Evolutionary conservation across 2,797 vertebrate genomes (phyloP).

Genomic region (Sylvilagus floridanus): DNA sequence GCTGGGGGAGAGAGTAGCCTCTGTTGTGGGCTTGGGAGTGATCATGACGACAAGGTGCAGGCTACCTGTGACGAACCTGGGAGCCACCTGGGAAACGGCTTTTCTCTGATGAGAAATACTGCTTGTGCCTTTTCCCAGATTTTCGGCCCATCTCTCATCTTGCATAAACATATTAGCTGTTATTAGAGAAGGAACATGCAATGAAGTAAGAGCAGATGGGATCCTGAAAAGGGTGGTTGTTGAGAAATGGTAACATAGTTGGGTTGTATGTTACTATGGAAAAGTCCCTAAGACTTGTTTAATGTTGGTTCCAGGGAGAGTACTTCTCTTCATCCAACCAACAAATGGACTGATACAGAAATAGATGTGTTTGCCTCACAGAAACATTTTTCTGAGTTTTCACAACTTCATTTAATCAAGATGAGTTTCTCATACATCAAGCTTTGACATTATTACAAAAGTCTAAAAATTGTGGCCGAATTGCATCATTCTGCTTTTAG

Average conservation of each 20-base stretch:
- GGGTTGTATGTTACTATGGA: background rate
- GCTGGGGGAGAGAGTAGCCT: accelerated
- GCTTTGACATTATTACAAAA: constrained; percentile 2
- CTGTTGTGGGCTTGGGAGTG: background rate
- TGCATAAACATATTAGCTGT: background rate
- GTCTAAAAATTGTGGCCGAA: constrained; percentile 7
- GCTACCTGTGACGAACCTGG: background rate
- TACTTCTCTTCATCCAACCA: background rate
- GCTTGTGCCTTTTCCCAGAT: background rate
- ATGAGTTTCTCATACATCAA: constrained; percentile 29
- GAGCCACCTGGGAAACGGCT: background rate
- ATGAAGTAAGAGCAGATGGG: constrained; percentile 1
- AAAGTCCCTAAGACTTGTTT: background rate
- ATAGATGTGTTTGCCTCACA: background rate
- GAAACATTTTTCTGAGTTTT: background rate
- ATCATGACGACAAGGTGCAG: background rate
- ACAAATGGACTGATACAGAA: background rate
- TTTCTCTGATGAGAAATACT: background rate
- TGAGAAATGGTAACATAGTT: background rate
- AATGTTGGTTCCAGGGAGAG: background rate
- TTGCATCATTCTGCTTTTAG: background rate
- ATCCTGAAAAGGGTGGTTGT: background rate
- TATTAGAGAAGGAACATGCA: background rate
- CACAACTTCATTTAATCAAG: constrained; percentile 47
- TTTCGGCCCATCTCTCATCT: background rate